These are phyloP conservation scores for Siphamia tubifer DNA, from an alignment of 2,113 vertebrate genomes.

Conservation along the genomic window DNA sequence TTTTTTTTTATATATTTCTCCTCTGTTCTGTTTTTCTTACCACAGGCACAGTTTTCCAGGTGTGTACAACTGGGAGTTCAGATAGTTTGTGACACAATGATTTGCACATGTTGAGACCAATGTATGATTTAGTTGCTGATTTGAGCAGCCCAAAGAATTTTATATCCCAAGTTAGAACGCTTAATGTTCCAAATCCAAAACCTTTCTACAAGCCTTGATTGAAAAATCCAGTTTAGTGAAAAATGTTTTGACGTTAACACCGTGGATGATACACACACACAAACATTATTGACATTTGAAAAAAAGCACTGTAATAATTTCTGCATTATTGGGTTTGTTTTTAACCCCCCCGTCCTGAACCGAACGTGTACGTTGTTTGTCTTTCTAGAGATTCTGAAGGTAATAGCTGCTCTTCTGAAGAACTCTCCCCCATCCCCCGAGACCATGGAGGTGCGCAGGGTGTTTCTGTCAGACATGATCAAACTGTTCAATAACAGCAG, in stretches of 20 bases:
- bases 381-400: slow-evolving; percentile 91
- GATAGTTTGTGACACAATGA: slow-evolving; percentile 58
- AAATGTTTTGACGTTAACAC: neutral
- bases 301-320: neutral
- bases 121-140: slow-evolving; percentile 46
- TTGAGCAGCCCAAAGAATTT: neutral
- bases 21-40: slow-evolving; percentile 33
- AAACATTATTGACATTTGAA: neutral
- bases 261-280: neutral
- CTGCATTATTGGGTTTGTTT: neutral
- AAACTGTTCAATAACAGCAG: slow-evolving; percentile 98
- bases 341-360: neutral
- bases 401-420: slow-evolving; percentile 91
- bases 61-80: slow-evolving; percentile 35
- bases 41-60: slow-evolving; percentile 43
- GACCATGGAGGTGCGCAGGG: slow-evolving; percentile 89
- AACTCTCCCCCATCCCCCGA: slow-evolving; percentile 86
- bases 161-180: neutral
- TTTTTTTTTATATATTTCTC: neutral
- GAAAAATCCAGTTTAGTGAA: neutral
- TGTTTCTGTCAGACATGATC: slow-evolving; percentile 99
- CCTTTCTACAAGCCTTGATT: slow-evolving; percentile 12
- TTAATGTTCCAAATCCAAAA: slow-evolving; percentile 4
- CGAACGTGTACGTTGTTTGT: slow-evolving; percentile 4
- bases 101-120: slow-evolving; percentile 63